A percentile compares a stretch with the other conserved stretches of the same genome.
These are phyloP conservation scores for Sebastes nivosus DNA, from an alignment of 2,797 vertebrate genomes.

Conservation along the genomic window DNA sequence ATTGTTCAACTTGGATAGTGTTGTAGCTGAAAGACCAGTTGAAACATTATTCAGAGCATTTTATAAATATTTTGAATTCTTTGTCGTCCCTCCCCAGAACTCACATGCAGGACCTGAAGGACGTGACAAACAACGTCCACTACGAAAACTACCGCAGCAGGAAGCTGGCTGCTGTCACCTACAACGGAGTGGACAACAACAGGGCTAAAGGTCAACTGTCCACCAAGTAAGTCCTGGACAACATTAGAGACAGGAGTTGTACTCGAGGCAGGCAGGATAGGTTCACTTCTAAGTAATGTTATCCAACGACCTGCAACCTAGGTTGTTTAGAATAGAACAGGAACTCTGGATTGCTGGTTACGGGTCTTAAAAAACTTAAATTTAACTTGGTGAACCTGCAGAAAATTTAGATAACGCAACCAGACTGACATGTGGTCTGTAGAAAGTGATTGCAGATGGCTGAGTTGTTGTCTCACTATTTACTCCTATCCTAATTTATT, in stretches of 20 bases:
- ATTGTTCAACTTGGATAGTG: not conserved
- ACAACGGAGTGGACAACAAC: slow-evolving; percentile 98
- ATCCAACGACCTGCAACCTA: not conserved
- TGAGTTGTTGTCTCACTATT: not conserved
- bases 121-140: slow-evolving; percentile 98
- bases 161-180: slow-evolving; percentile 98
- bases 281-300: not conserved
- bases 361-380: not conserved
- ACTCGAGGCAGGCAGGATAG: not conserved
- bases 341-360: not conserved
- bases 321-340: not conserved
- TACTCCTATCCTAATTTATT: not conserved
- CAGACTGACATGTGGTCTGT: not conserved
- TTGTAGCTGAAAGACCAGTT: not conserved
- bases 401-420: not conserved
- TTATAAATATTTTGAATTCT: not conserved
- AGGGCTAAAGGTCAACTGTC: slow-evolving; percentile 92
- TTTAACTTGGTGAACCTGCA: not conserved
- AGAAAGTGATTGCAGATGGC: not conserved
- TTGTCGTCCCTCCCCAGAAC: slow-evolving; percentile 82
- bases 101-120: slow-evolving; percentile 99
- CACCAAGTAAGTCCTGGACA: slow-evolving; percentile 90
- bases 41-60: not conserved
- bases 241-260: not conserved
- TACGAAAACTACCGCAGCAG: slow-evolving; percentile 99